Base-by-base conservation (phyloP, 2,888 invertebrate species). In the Vanessa cardui region DNA sequence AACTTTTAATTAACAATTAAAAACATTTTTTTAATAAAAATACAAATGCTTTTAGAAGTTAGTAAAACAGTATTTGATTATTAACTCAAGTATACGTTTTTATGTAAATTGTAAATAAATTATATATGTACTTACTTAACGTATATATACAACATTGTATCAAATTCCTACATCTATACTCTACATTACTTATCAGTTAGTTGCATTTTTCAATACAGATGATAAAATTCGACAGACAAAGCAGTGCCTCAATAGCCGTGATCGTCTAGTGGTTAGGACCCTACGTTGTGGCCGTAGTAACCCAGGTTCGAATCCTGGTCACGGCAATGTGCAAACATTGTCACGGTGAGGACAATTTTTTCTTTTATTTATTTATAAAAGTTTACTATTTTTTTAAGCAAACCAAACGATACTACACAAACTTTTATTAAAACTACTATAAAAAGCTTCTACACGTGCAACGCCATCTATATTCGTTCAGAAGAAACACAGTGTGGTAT, bases 241-340 rank as follows among this genome's bases (percentile, higher is more conserved):
- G 79, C 83, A 64, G 70, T 64, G 80, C 87, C 89, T 89, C 73
- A 50, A 50, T 15, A 78, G 78, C 78, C 78, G 78, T 94, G 94
- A 95, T 95, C 94, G 95, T 95, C 94, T 95, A 95, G 95, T 95
- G 95, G 95, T 95, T 94, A 95, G 95, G 94, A 95, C 94, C 94
- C 94, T 94, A 94, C 95, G 95, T 95, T 95, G 95, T 95, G 95
- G 95, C 95, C 95, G 95, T 94, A 94, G 94, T 94, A 95, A 95
- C 94, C 95, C 95, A 95, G 95, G 95, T 95, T 95, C 95, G 95
- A 95, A 94, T 95, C 87, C 87, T 88, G 85, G 89, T 89, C 90
- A 89, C 89, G 89, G 90, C 90, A 89, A 87, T 90, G 88, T 85
- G 76, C 47, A 78, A 78, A 80, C 90, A 90, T 90, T 90, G 89